These are phyloP conservation scores for Hoplostethus atlanticus DNA, from an alignment of 2,797 vertebrate genomes.

Conservation along the genomic window DNA sequence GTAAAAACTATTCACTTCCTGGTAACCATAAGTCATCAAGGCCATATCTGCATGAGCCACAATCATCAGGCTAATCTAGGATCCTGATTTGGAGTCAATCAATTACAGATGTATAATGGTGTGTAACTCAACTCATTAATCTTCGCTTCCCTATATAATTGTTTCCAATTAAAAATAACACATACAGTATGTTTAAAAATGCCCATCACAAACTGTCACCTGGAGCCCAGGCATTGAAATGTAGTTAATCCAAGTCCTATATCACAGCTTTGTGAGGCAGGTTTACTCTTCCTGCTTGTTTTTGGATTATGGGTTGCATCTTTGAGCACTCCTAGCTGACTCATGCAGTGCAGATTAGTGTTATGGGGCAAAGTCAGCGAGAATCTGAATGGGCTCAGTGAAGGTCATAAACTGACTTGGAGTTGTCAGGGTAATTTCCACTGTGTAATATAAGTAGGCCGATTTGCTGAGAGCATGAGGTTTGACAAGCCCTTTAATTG, in stretches of 20 bases:
- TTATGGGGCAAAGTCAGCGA: constrained; percentile 78
- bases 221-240: not conserved
- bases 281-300: constrained; percentile 61
- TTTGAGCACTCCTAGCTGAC: constrained; percentile 69
- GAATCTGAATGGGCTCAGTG: constrained; percentile 70
- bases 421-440: constrained; percentile 77
- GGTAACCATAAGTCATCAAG: constrained; percentile 61
- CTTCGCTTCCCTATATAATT: not conserved
- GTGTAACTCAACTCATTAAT: constrained; percentile 5
- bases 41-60: constrained; percentile 71
- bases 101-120: constrained; percentile 59
- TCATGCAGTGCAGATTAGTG: constrained; percentile 77
- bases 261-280: constrained; percentile 12
- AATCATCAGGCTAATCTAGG: constrained; percentile 52
- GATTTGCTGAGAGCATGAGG: constrained; percentile 58
- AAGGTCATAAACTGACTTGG: constrained; percentile 79
- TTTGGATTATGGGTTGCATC: constrained; percentile 65
- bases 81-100: constrained; percentile 57
- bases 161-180: constrained; percentile 47
- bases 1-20: constrained; percentile 69
- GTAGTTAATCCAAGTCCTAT: constrained; percentile 4
- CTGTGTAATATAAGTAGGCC: constrained; percentile 67
- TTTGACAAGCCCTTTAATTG: constrained; percentile 70
- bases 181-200: constrained; percentile 12
- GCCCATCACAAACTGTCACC: not conserved